phyloP scores from a whole-genome alignment of 1,140 invertebrate species.

The Zaprionus vittiger region DNA sequence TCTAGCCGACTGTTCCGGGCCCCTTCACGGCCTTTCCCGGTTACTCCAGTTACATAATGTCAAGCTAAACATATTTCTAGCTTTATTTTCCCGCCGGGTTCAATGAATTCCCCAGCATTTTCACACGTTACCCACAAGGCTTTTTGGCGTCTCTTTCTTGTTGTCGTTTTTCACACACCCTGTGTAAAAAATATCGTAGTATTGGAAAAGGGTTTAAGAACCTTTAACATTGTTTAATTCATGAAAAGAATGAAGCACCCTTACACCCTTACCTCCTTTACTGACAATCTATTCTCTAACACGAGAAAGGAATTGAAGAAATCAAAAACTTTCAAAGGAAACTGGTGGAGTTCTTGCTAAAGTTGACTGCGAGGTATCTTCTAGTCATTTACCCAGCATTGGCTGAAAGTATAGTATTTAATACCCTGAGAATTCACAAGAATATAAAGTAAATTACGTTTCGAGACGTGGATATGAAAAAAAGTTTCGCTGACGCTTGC shows the following conservation, averaged over 20 bases:
- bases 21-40: slow-evolving; percentile 4
- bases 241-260: too few relatives aligned
- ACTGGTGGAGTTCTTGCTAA: too few relatives aligned
- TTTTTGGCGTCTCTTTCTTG: slow-evolving; percentile 9
- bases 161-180: neutral
- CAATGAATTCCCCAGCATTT: slow-evolving; percentile 69
- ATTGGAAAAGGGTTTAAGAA: neutral
- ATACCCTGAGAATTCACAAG: slow-evolving; percentile 22
- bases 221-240: too few relatives aligned
- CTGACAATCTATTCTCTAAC: neutral
- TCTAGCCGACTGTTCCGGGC: slow-evolving; percentile 26
- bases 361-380: neutral
- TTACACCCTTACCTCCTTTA: too few relatives aligned
- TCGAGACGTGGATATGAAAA: slow-evolving; percentile 8
- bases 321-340: neutral
- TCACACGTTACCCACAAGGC: slow-evolving; percentile 55
- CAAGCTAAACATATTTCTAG: slow-evolving; percentile 38
- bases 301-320: neutral
- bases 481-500: slow-evolving; percentile 28
- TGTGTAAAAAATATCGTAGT: neutral
- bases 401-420: neutral
- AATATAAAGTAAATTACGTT: slow-evolving; percentile 10
- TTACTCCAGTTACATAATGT: slow-evolving; percentile 57
- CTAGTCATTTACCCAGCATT: neutral
- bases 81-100: slow-evolving; percentile 45